These are phyloP conservation scores for Prinia subflava DNA, from an alignment of 2,113 vertebrate genomes.

Conservation along the genomic window DNA sequence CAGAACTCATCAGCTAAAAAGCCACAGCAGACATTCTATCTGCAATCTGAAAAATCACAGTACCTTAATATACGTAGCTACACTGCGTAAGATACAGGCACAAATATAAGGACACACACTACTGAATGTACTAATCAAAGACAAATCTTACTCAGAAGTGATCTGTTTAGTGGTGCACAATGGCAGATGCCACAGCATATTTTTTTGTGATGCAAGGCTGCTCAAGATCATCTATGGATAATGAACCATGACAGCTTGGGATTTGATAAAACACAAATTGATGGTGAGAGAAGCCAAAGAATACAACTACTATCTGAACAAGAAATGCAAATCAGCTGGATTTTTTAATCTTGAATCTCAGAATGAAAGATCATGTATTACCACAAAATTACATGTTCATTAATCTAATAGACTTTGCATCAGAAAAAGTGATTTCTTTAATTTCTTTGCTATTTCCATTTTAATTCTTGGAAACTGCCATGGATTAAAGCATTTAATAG, in stretches of 20 bases:
- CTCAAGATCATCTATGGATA: slow-evolving; percentile 71
- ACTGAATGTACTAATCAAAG: neutral
- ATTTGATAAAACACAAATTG: slow-evolving; percentile 32
- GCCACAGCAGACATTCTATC: neutral
- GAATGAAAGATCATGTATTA: neutral
- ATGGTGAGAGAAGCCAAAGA: slow-evolving; percentile 6
- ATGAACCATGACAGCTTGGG: slow-evolving; percentile 67
- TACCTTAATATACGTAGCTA: neutral
- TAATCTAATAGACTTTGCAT: neutral
- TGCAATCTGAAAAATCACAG: neutral
- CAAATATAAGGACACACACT: neutral
- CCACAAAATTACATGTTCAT: neutral
- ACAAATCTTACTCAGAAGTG: neutral
- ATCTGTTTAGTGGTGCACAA: slow-evolving; percentile 40
- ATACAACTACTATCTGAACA: neutral
- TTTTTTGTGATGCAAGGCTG: slow-evolving; percentile 68
- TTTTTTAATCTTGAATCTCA: neutral
- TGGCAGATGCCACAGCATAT: slow-evolving; percentile 69
- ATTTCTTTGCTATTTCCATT: neutral
- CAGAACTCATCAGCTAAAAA: slow-evolving; percentile 25
- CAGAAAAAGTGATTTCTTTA: neutral
- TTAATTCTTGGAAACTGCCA: neutral
- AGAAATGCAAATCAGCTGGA: neutral
- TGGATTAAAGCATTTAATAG: neutral
- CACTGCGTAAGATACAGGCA: neutral